Evolutionary conservation across 1,140 invertebrate species (phyloP), one percentile per base, ranked within the genome.

Genomic region (Drosophila simulans): DNA sequence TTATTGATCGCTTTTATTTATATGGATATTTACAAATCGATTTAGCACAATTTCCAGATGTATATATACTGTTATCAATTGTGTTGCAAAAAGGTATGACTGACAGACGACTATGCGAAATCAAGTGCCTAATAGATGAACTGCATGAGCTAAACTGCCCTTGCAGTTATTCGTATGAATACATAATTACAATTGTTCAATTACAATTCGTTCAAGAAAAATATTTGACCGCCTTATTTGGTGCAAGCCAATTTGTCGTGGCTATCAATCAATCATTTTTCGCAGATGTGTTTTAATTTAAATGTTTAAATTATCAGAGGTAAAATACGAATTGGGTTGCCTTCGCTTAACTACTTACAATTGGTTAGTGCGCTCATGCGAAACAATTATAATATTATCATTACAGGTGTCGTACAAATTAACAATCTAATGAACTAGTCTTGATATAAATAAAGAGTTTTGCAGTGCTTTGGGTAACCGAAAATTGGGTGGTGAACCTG

Each of bases 171-270:
- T 88, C 49, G 57, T 63, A 86, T 88, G 83, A 70, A 88, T 88
- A 88, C 59, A 85, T 79, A 86, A 89, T 86, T 86, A 88, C 83
- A 86, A 62, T 79, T 60, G 53, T 63, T 83, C 42, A 17, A 40
- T 48, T 40, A 83, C 83, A 79, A 64, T 49, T 49, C 55, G 37
- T 66, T 77, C 72, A 68, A 73, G 66, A 70, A 64, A 69, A 82
- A 57, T 75, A 69, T 52, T 69, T n/a, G 49, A 64, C 45, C 69
- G 55, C 25, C 53, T 56, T 49, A 27, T 58, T 51, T 25, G 51
- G 53, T 63, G 51, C 37, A 62, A 20, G 45, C 27, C 57, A 35
- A 42, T 35, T 35, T 20, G 3, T n/a, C 15, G 12, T 15, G 53
- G 45, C 45, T 48, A 45, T 51, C 58, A 63, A 49, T 56, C 20